These are phyloP conservation scores for Panurus biarmicus DNA, from an alignment of 2,113 vertebrate genomes.

Conservation along the genomic window DNA sequence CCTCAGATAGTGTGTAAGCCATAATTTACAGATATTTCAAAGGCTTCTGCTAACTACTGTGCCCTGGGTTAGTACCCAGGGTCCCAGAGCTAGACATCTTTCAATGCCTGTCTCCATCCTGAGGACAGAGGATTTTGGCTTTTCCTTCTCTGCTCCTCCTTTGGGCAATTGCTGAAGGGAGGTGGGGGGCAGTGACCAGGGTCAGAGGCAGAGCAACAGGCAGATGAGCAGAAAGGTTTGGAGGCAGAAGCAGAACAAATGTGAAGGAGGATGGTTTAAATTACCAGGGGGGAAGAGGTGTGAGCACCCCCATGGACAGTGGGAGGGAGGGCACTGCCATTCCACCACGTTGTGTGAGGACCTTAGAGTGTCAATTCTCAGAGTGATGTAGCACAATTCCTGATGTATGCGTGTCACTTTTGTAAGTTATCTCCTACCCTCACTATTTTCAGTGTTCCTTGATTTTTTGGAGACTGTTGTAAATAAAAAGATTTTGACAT, in stretches of 20 bases:
- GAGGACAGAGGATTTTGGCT: neutral
- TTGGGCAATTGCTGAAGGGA: neutral
- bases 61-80: neutral
- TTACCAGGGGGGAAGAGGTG: neutral
- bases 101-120: neutral
- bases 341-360: neutral
- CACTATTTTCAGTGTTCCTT: constrained; percentile 38
- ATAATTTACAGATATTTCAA: neutral
- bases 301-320: neutral
- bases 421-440: constrained; percentile 30
- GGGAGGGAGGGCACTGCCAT: neutral
- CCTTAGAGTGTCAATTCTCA: neutral
- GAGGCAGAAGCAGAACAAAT: neutral
- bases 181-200: neutral
- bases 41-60: neutral
- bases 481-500: constrained; percentile 67
- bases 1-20: neutral
- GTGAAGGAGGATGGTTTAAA: neutral
- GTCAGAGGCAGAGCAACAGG: neutral
- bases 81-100: neutral
- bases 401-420: neutral
- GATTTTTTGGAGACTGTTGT: constrained; percentile 57
- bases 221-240: neutral
- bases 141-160: neutral
- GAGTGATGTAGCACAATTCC: constrained; percentile 59